Evolutionary conservation across 2,888 invertebrate genomes (phyloP), one percentile per base, ranked within the genome.

Genomic region (Seira sanloemensis): DNA sequence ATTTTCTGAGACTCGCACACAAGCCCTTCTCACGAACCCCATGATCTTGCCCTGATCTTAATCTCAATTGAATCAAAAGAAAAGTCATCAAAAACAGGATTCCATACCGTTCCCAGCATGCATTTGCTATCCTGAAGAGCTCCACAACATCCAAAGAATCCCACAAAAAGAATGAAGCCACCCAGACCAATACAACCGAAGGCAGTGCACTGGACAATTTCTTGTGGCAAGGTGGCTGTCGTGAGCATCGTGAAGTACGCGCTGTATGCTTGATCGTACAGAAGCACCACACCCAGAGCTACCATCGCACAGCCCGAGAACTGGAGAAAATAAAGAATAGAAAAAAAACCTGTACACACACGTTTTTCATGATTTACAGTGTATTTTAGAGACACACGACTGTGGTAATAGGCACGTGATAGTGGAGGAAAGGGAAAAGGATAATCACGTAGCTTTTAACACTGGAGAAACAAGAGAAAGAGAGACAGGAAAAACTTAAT

Each of bases 131-230:
- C 92, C 82, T 92, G 91, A 67, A 93, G 91, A 25, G 93, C 92
- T 0, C 93, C 93, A 86, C 93, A 93, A 89, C 93, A 93, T 19
- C 93, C 93, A 87, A 93, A 92, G 90, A 93, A 92, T 37, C 93
- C 93, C n/a, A 93, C 92, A 37, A 92, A 90, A 85, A 93, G 91
- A 58, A 93, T 91, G 82, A 92, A 91, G 37, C 91, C 91, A 23
- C 37, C 37, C 46, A 88, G 80, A 18, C 91, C 92, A 62, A 93
- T 91, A 76, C 93, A 90, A 79, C 91, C 91, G 89, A 93, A 93
- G 46, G 93, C 92, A 80, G 92, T 90, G 88, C 91, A 90, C 88
- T 92, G 91, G 78, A 93, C 91, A 76, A 92, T 91, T 80, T 92
- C 91, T 80, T 90, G 90, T 78, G 92, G 92, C 50, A 88, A 78